Conservation (phyloP, 2,888 invertebrate species). For the Uropetala carovei region DNA sequence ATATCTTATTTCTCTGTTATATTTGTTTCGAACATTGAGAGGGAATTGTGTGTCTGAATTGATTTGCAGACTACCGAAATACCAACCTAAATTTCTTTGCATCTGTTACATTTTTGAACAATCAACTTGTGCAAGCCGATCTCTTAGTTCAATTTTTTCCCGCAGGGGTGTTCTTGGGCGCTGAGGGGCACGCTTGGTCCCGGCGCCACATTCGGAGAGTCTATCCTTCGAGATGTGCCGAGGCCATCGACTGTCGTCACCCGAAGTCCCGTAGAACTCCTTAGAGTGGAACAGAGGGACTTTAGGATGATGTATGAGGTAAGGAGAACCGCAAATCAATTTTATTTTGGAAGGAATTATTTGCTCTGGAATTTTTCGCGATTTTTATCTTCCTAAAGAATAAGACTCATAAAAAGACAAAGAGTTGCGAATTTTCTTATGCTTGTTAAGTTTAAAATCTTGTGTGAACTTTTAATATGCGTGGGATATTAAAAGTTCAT, state of each 20-base stretch:
- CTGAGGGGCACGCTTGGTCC: conserved; percentile 83
- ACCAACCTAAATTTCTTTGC: neutral
- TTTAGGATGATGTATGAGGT: conserved; percentile 88
- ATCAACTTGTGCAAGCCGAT: too few relatives aligned
- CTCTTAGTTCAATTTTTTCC: conserved; percentile 57
- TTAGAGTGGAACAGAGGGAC: conserved; percentile 86
- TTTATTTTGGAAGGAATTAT: too few relatives aligned
- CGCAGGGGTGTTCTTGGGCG: conserved; percentile 78
- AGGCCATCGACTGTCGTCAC: conserved; percentile 85
- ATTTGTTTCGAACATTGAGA: too few relatives aligned
- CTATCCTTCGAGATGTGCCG: conserved; percentile 84
- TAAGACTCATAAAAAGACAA: too few relatives aligned
- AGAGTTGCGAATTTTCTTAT: too few relatives aligned
- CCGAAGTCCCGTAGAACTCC: conserved; percentile 84
- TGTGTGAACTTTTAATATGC: too few relatives aligned
- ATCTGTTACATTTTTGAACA: neutral
- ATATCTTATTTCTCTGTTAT: too few relatives aligned
- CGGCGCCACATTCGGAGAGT: conserved; percentile 87
- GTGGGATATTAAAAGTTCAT: too few relatives aligned
- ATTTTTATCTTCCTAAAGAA: too few relatives aligned
- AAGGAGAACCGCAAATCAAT: conserved; percentile 71
- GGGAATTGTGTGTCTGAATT: conserved; percentile 39
- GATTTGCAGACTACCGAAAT: neutral
- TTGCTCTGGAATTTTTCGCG: too few relatives aligned
- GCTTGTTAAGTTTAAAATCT: too few relatives aligned